phyloP scores from a whole-genome alignment of 2,888 invertebrate species.

The Pyralis farinalis region DNA sequence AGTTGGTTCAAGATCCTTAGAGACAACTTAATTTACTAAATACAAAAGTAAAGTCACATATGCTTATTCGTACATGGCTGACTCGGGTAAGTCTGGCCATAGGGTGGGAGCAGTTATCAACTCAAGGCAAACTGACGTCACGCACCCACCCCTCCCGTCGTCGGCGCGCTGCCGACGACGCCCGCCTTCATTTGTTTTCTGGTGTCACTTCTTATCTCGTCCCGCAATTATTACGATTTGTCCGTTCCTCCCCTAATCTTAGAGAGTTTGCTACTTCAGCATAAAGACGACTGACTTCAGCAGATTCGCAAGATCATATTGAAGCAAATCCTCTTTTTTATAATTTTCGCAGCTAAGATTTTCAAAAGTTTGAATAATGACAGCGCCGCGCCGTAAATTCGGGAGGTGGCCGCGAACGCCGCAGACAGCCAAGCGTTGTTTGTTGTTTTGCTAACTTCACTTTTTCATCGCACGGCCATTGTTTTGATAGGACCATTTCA shows the following conservation, averaged over 20 bases:
- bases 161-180: conserved; percentile 30
- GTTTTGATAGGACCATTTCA: conserved; percentile 55
- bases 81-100: conserved; percentile 32
- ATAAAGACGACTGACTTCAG: conserved; percentile 72
- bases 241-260: conserved; percentile 79
- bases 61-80: conserved; percentile 31
- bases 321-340: conserved; percentile 52
- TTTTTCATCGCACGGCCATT: conserved; percentile 57
- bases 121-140: conserved; percentile 56
- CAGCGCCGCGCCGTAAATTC: conserved; percentile 59
- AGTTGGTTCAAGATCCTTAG: conserved; percentile 1
- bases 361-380: conserved; percentile 71
- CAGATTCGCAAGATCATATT: conserved; percentile 74
- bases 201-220: conserved; percentile 80
- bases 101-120: conserved; percentile 37
- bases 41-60: conserved; percentile 28
- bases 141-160: conserved; percentile 26
- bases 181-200: conserved; percentile 79
- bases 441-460: conserved; percentile 62
- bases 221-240: conserved; percentile 81
- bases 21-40: conserved; percentile 6
- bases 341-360: conserved; percentile 56
- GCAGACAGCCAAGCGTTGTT: conserved; percentile 51
- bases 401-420: conserved; percentile 58
- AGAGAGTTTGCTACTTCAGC: conserved; percentile 72